Conservation (phyloP, 2,797 vertebrate genomes). For the Hapalemur alaotrensis region DNA sequence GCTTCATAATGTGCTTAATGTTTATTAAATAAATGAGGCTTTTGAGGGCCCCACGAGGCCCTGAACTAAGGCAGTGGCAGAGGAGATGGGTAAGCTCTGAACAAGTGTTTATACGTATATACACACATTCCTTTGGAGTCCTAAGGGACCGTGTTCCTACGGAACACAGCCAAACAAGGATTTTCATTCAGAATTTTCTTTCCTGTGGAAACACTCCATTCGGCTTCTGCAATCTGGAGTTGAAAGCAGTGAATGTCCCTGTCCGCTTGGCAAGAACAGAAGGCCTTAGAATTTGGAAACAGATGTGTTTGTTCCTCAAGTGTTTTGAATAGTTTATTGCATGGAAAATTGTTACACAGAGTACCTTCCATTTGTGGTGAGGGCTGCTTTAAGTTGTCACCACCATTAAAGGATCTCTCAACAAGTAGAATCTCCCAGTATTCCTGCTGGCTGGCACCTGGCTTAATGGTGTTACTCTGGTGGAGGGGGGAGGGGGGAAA, state of each 20-base stretch:
- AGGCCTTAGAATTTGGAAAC: background rate
- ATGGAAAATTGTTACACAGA: background rate
- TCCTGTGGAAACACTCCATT: background rate
- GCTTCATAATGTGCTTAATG: constrained; percentile 11
- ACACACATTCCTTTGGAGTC: background rate
- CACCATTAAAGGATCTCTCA: background rate
- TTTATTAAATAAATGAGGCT: background rate
- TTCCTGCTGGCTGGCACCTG: background rate
- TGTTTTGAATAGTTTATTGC: background rate
- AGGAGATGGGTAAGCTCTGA: background rate
- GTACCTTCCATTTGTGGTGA: background rate
- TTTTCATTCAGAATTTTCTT: background rate
- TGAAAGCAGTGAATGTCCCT: background rate
- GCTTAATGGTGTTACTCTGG: background rate
- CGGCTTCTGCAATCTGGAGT: background rate
- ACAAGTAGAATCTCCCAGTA: background rate
- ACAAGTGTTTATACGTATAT: fast-evolving
- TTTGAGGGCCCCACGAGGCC: background rate
- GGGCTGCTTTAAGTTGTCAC: constrained; percentile 31
- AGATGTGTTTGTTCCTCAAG: background rate
- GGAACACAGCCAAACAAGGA: background rate
- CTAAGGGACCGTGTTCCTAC: background rate
- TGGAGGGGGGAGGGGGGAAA: background rate
- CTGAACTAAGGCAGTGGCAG: background rate
- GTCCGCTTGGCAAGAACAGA: constrained; percentile 8